phyloP scores from a whole-genome alignment of 1,140 invertebrate genomes.

The Drosophila auraria region DNA sequence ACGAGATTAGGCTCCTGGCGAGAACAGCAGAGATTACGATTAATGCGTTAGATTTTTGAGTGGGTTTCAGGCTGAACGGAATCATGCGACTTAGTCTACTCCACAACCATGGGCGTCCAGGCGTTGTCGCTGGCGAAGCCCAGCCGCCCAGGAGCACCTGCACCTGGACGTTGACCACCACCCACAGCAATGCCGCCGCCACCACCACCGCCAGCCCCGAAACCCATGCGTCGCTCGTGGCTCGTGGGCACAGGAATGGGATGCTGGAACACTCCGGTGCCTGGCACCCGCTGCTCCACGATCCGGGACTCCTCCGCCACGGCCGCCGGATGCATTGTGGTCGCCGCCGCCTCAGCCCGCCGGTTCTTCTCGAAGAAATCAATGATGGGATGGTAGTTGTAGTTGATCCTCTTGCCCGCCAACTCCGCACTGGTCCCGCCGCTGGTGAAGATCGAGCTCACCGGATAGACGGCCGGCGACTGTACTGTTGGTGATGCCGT shows the following conservation, averaged over 20 bases:
- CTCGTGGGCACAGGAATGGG: conserved; percentile 47
- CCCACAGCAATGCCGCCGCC: conserved; percentile 49
- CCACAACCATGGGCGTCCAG: conserved; percentile 78
- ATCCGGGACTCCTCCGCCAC: conserved; percentile 49
- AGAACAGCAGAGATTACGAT: conserved; percentile 47
- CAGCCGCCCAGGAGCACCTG: conserved; percentile 40
- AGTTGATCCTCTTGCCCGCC: conserved; percentile 88
- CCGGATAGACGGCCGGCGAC: conserved; percentile 60
- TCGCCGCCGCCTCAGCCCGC: conserved; percentile 31
- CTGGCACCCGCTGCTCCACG: conserved; percentile 50
- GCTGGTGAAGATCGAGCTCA: conserved; percentile 60
- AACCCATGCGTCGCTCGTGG: conserved; percentile 76
- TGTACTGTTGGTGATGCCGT: conserved; percentile 54
- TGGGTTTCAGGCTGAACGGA: conserved; percentile 14
- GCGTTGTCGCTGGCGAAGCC: conserved; percentile 72
- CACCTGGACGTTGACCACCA: conserved; percentile 39
- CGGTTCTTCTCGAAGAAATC: conserved; percentile 89
- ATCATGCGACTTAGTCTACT: conserved; percentile 67
- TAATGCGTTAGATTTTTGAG: conserved; percentile 62
- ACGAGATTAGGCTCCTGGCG: conserved; percentile 50
- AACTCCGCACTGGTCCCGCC: conserved; percentile 21
- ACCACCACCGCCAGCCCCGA: conserved; percentile 52
- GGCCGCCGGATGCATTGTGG: conserved; percentile 8
- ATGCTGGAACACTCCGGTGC: conserved; percentile 48
- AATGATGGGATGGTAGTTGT: conserved; percentile 94